phyloP scores from a whole-genome alignment of 1,140 invertebrate genomes.

The Solenopsis fugax region DNA sequence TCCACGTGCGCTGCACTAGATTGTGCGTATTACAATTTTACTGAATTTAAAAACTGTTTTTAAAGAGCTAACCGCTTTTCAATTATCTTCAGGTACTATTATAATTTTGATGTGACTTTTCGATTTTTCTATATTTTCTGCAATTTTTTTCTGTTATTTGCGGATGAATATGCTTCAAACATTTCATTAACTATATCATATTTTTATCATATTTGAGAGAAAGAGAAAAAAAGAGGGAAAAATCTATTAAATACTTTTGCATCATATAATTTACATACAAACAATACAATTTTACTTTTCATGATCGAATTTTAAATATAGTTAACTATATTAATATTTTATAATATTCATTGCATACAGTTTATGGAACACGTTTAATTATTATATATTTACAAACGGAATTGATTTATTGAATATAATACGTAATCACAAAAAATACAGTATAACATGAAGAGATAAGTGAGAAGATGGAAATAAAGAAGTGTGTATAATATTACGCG shows the following conservation, averaged over 20 bases:
- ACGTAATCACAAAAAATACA: not conserved
- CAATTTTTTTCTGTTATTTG: not conserved
- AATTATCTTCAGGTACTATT: not conserved
- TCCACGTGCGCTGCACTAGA: not conserved
- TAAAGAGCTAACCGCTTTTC: not conserved
- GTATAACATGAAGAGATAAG: not conserved
- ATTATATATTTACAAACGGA: slow-evolving; percentile 1
- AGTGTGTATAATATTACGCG: not conserved
- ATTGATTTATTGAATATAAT: not conserved
- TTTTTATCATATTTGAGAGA: not conserved
- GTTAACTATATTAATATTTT: slow-evolving; percentile 1
- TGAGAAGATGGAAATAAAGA: not conserved
- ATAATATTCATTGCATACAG: not conserved
- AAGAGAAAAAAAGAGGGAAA: not conserved
- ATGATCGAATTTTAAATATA: not conserved
- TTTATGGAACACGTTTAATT: slow-evolving; percentile 12
- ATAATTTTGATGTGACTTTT: not conserved
- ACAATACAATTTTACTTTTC: not conserved
- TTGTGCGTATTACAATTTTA: slow-evolving; percentile 10
- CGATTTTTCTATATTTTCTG: not conserved
- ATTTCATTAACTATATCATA: not conserved
- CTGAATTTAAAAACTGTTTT: slow-evolving; percentile 19
- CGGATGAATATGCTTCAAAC: not conserved
- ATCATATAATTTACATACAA: not conserved
- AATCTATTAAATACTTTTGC: not conserved